Evolutionary conservation across 2,113 vertebrate species (phyloP).

Genomic region (Todiramphus chloris): DNA sequence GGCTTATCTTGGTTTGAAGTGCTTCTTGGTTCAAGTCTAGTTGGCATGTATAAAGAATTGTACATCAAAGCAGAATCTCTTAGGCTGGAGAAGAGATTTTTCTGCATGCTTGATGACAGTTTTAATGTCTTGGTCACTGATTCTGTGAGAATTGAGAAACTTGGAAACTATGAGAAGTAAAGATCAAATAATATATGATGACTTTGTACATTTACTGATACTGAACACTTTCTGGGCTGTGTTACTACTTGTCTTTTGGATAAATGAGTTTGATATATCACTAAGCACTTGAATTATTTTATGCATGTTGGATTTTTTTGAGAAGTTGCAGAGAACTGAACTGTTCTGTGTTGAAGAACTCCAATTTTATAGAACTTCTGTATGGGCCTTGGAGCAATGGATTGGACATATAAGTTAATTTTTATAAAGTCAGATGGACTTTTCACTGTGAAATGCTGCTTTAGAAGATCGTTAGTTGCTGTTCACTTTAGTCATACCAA

Average conservation of each 20-base stretch:
- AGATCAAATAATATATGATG: not conserved
- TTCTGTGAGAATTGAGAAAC: not conserved
- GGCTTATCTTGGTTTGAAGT: not conserved
- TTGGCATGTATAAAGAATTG: not conserved
- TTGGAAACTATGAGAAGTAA: not conserved
- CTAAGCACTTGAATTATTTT: not conserved
- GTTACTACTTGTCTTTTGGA: not conserved
- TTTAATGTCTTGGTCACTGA: not conserved
- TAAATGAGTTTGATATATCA: not conserved
- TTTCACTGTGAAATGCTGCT: not conserved
- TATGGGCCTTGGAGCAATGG: not conserved
- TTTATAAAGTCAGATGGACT: not conserved
- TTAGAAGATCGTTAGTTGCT: constrained; percentile 16
- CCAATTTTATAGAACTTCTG: not conserved
- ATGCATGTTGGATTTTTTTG: not conserved
- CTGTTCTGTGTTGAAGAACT: not conserved
- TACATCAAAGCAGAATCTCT: not conserved
- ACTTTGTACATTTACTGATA: not conserved
- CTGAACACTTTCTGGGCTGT: not conserved
- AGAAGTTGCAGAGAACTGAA: not conserved
- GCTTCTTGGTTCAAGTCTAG: not conserved
- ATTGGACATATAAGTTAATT: not conserved
- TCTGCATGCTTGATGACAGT: not conserved
- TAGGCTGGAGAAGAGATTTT: not conserved
- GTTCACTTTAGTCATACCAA: constrained; percentile 13